Evolutionary conservation across 2,113 vertebrate species (phyloP).

Genomic region (Trematocara unimaculatum): DNA sequence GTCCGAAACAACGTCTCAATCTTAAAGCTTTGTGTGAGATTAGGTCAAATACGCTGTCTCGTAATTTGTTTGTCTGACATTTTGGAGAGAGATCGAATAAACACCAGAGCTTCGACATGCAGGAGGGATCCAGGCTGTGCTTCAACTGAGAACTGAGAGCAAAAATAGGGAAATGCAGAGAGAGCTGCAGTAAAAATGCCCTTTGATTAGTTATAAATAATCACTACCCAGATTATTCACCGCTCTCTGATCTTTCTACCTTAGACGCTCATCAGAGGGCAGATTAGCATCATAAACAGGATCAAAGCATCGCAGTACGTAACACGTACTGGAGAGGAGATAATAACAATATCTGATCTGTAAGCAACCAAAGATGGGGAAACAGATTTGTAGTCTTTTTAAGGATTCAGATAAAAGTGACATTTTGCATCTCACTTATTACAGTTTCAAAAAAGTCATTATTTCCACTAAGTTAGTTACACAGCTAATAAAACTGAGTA

Average conservation of each 20-base stretch:
- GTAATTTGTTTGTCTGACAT: neutral
- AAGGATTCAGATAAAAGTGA: neutral
- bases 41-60: neutral
- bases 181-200: neutral
- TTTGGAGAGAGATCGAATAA: neutral
- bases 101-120: neutral
- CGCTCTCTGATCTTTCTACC: neutral
- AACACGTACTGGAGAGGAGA: neutral
- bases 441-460: neutral
- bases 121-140: neutral
- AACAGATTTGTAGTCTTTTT: neutral
- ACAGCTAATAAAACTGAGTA: neutral
- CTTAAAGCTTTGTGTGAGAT: neutral
- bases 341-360: neutral
- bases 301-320: neutral
- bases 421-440: neutral
- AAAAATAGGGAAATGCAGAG: neutral
- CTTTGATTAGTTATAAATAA: constrained; percentile 10
- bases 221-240: neutral
- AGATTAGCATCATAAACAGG: constrained; percentile 7
- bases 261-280: neutral
- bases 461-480: accelerated
- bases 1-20: neutral
- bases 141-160: neutral
- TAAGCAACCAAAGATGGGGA: neutral